phyloP scores from a whole-genome alignment of 2,113 vertebrate genomes.

The Megaleporinus macrocephalus region DNA sequence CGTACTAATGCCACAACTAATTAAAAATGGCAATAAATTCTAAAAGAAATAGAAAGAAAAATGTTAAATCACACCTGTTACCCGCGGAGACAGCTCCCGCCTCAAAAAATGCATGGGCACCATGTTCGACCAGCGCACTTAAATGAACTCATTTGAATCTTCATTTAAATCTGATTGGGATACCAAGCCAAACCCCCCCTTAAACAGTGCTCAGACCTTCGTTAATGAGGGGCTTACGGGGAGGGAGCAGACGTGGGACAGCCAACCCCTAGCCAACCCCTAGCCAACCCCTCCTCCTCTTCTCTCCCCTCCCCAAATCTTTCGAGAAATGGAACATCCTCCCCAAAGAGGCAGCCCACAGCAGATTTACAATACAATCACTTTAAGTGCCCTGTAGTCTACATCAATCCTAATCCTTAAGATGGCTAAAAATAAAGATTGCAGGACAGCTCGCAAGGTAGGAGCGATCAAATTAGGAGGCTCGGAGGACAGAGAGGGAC shows the following conservation, averaged over 20 bases:
- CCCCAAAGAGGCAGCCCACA: slow-evolving; percentile 68
- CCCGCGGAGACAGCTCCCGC: slow-evolving; percentile 70
- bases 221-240: slow-evolving; percentile 81
- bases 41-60: slow-evolving; percentile 8
- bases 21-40: slow-evolving; percentile 13
- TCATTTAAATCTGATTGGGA: slow-evolving; percentile 58
- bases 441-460: slow-evolving; percentile 95
- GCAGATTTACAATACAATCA: slow-evolving; percentile 99
- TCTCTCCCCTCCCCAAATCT: slow-evolving; percentile 60
- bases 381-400: slow-evolving; percentile 99
- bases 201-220: slow-evolving; percentile 71
- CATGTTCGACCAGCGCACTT: slow-evolving; percentile 74
- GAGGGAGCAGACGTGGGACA: slow-evolving; percentile 74
- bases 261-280: slow-evolving; percentile 72
- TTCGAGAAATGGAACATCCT: slow-evolving; percentile 59
- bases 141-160: slow-evolving; percentile 81
- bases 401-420: slow-evolving; percentile 99
- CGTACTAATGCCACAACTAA: neutral
- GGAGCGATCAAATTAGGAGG: slow-evolving; percentile 93
- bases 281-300: slow-evolving; percentile 64
- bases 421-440: slow-evolving; percentile 99
- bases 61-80: slow-evolving; percentile 78
- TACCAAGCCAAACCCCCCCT: slow-evolving; percentile 59
- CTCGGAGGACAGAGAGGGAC: slow-evolving; percentile 92
- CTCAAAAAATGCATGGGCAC: slow-evolving; percentile 75